Evolutionary conservation across 2,113 vertebrate genomes (phyloP), one percentile per base, ranked within the genome.

Genomic region (Garra rufa): DNA sequence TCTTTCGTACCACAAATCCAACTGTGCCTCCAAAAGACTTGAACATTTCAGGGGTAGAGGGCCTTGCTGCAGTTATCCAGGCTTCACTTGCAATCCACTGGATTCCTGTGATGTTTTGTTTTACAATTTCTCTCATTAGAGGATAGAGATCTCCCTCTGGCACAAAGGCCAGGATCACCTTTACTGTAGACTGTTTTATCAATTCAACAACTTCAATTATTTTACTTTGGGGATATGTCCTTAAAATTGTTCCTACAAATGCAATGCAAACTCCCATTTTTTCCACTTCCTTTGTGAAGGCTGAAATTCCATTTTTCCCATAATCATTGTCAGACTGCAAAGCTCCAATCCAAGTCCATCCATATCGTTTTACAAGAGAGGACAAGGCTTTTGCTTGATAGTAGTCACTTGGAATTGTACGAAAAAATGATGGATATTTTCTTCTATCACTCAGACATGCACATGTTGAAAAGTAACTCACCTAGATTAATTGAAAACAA

Each of bases 51-150:
- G 91, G 88, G 0, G 92, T 94, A 38, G 93, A 93, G 2, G 91
- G 93, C 21, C 82, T 86, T 52, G 88, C 2, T 50, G 94, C 91
- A 63, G 93, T 95, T 70, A 95, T 84, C 95, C 94, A 95, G 0
- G 94, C 94, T 88, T 88, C 94, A 76, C 94, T 95, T 44, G 90
- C 94, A 48, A 95, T 92, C 94, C 95, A 95, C 84, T 95, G 94
- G 83, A 94, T 94, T 26, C 90, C 94, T 48, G 94, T 94, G 28
- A 95, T 92, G 73, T 95, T 95, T 9, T 94, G 93, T 63, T 87
- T 92, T 3, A 93, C 90, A 10, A 95, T 52, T 84, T 95, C 94
- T 85, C 78, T 87, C 92, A 95, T 93, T 71, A 95, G 82, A 44
- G 92, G 93, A 67, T 93, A 93, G 73, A 95, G 90, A 81, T 95